Percentiles rank a stretch among this genome's conserved stretches.
Conservation (phyloP, 2,113 vertebrate genomes). For the Lophius piscatorius region DNA sequence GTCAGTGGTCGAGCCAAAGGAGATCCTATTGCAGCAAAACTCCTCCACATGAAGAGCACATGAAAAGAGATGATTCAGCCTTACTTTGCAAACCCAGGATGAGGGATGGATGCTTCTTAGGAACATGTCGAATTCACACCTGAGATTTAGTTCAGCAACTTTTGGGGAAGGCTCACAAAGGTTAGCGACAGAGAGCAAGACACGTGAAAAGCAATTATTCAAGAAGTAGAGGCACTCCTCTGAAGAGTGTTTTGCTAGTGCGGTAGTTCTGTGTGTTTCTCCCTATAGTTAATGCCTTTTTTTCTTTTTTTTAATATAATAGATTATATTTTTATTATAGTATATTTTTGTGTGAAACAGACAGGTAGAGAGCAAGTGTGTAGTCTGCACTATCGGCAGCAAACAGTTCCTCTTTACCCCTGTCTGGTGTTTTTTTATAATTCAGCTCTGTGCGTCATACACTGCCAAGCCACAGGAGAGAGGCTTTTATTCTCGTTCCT, state of each 20-base stretch:
- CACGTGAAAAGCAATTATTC: conserved; percentile 16
- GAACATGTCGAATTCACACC: conserved; percentile 26
- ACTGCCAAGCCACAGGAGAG: conserved; percentile 82
- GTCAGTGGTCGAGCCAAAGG: conserved; percentile 49
- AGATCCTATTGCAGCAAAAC: conserved; percentile 58
- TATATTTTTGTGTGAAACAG: conserved; percentile 79
- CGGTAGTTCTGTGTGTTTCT: conserved; percentile 67
- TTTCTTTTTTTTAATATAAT: conserved; percentile 71
- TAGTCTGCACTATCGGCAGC: conserved; percentile 56
- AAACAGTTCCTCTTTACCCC: conserved; percentile 61
- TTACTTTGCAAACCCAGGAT: conserved; percentile 53
- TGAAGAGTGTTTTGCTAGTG: conserved; percentile 49
- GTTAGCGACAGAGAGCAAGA: conserved; percentile 7
- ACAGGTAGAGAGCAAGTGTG: conserved; percentile 68
- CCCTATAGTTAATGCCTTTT: conserved; percentile 78
- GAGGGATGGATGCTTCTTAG: conserved; percentile 39
- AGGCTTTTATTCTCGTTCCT: conserved; percentile 59
- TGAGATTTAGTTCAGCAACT: conserved; percentile 27
- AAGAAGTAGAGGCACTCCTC: conserved; percentile 47
- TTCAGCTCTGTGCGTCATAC: conserved; percentile 80
- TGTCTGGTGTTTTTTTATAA: conserved; percentile 75
- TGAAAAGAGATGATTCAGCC: conserved; percentile 44
- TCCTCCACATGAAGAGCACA: conserved; percentile 69
- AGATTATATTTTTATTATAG: conserved; percentile 81
- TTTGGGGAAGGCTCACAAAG: conserved; percentile 19